phyloP scores from a whole-genome alignment of 2,113 vertebrate species.

The Argyrosomus japonicus region DNA sequence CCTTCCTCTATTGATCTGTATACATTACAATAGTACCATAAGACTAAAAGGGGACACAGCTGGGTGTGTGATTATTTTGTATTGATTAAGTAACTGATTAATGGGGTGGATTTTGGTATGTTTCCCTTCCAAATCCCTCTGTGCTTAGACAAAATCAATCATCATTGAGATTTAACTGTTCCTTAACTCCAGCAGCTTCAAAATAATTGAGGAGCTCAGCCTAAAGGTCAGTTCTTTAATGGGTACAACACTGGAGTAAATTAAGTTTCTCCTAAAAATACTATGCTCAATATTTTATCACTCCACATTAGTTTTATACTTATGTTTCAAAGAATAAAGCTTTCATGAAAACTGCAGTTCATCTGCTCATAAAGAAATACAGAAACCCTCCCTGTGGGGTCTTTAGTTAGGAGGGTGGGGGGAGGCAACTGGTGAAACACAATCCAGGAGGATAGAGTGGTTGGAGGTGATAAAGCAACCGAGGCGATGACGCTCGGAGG shows the following conservation, averaged over 20 bases:
- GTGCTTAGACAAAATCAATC: constrained; percentile 9
- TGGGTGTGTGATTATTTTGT: not conserved
- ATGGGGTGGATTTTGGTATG: not conserved
- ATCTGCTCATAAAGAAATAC: not conserved
- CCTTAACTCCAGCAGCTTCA: not conserved
- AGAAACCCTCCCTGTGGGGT: constrained; percentile 49
- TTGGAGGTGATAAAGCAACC: constrained; percentile 58
- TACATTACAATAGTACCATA: not conserved
- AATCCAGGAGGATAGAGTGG: constrained; percentile 56
- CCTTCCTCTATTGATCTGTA: constrained; percentile 12
- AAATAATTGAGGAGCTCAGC: constrained; percentile 23
- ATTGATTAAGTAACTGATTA: constrained; percentile 41
- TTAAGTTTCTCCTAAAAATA: constrained; percentile 24
- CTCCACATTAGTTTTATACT: constrained; percentile 1
- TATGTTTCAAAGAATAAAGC: not conserved
- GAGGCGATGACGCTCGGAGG: constrained; percentile 54
- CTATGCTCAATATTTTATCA: constrained; percentile 24
- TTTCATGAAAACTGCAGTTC: constrained; percentile 6
- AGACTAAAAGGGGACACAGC: not conserved
- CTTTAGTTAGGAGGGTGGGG: not conserved
- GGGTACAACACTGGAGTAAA: constrained; percentile 6
- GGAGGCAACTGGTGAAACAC: constrained; percentile 55
- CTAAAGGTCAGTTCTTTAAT: constrained; percentile 1
- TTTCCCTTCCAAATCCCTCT: constrained; percentile 20
- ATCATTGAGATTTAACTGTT: constrained; percentile 3